A percentile compares a stretch with the other conserved stretches of the same genome.
Evolutionary conservation across 2,888 invertebrate genomes (phyloP).

Genomic region (Nebria brevicollis): DNA sequence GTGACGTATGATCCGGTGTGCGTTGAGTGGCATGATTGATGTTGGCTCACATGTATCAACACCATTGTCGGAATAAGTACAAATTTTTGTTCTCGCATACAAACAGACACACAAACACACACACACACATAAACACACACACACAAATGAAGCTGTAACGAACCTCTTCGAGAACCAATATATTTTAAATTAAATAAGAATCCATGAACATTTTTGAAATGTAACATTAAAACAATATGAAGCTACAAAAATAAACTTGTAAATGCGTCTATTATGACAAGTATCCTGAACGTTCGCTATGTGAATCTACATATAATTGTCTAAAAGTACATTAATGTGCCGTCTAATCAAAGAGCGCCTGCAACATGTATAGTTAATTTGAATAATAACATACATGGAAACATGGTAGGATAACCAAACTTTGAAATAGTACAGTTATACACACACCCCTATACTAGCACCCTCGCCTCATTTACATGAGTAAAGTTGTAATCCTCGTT

Average conservation of each 20-base stretch:
- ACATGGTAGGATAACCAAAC: not conserved
- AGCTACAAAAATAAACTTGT: not conserved
- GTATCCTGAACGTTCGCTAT: conserved; percentile 11
- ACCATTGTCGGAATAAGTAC: not conserved
- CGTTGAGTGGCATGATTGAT: conserved; percentile 8
- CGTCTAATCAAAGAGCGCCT: conserved; percentile 33
- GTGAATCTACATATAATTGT: conserved; percentile 28
- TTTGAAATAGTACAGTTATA: conserved; percentile 13
- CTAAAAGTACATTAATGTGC: conserved; percentile 30
- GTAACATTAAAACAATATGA: not conserved
- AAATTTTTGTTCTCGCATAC: not conserved
- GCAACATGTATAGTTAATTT: conserved; percentile 30
- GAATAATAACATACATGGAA: conserved; percentile 31
- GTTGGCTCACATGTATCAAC: not conserved
- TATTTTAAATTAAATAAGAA: too few species aligned
- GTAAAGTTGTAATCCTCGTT: conserved; percentile 42
- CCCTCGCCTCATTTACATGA: conserved; percentile 41
- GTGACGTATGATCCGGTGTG: conserved; percentile 29
- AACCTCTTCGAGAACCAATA: too few species aligned
- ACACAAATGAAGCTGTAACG: too few species aligned
- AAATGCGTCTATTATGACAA: not conserved
- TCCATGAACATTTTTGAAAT: too few species aligned
- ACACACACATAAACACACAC: too few species aligned
- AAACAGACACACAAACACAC: not conserved
- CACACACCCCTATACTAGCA: conserved; percentile 15